Conservation (phyloP, 1,140 invertebrate genomes). For the Rhysida immarginata region DNA sequence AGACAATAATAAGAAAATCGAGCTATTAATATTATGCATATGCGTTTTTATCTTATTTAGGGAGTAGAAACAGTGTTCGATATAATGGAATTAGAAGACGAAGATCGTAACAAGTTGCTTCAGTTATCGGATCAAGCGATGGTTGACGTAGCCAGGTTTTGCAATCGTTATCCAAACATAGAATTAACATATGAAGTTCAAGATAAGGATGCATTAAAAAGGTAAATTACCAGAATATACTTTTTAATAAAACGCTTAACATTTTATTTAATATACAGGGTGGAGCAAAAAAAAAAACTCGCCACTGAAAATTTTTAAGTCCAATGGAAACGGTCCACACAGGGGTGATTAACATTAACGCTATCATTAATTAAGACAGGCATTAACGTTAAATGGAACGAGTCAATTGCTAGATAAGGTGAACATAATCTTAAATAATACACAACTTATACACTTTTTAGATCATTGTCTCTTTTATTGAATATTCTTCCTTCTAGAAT, state of each 20-base stretch:
- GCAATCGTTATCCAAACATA: conserved; percentile 97
- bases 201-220: conserved; percentile 53
- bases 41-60: conserved; percentile 37
- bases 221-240: conserved; percentile 22
- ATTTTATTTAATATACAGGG: too few relatives aligned
- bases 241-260: background rate
- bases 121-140: conserved; percentile 73
- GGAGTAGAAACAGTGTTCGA: conserved; percentile 94
- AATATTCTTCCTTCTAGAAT: too few relatives aligned
- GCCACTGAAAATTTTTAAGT: too few relatives aligned
- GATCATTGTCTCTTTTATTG: too few relatives aligned
- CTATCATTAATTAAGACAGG: too few relatives aligned
- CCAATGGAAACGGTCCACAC: too few relatives aligned
- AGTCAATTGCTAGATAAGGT: too few relatives aligned
- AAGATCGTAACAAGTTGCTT: conserved; percentile 70
- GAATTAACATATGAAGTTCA: conserved; percentile 86
- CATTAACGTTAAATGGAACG: too few relatives aligned
- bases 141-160: conserved; percentile 94
- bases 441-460: too few relatives aligned
- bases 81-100: conserved; percentile 95
- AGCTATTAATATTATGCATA: background rate
- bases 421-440: too few relatives aligned
- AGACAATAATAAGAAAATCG: background rate
- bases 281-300: too few relatives aligned
- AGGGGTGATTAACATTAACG: too few relatives aligned